Percentiles rank a stretch among this genome's conserved stretches.
phyloP scores from a whole-genome alignment of 2,113 vertebrate species.

The Rhineura floridana region DNA sequence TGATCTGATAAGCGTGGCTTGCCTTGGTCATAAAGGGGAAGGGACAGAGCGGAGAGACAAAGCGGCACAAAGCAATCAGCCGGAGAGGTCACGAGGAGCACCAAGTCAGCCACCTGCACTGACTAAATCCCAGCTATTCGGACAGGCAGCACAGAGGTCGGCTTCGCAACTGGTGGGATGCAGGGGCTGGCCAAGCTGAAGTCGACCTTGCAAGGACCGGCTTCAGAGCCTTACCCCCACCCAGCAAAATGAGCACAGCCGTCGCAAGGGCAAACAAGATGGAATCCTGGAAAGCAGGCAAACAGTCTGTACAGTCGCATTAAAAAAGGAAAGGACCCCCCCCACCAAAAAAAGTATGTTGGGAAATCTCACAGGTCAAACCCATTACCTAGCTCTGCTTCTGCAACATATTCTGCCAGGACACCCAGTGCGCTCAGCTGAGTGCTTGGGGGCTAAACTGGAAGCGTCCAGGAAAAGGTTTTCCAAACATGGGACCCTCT shows the following conservation, averaged over 20 bases:
- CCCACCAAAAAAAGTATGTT: too few species aligned
- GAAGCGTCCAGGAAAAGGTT: background rate
- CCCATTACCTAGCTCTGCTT: background rate
- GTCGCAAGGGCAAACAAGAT: background rate
- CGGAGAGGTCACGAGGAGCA: too few species aligned
- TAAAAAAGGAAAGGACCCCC: background rate
- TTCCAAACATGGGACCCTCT: too few species aligned
- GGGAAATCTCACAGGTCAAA: background rate
- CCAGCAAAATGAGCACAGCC: too few species aligned
- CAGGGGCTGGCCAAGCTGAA: background rate
- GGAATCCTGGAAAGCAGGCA: background rate
- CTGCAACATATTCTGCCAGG: background rate
- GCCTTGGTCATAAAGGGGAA: background rate
- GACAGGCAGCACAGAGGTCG: background rate
- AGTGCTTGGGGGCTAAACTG: background rate
- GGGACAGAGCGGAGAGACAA: background rate
- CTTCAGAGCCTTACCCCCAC: background rate
- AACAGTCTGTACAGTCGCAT: background rate
- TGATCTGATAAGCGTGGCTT: background rate
- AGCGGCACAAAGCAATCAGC: background rate
- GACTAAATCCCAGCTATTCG: background rate
- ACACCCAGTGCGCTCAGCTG: background rate
- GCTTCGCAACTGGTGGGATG: background rate
- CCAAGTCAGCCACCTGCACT: accelerated
- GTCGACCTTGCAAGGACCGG: background rate